These are phyloP conservation scores for Urechis unicinctus DNA, from an alignment of 2,888 invertebrate species.

Conservation along the genomic window DNA sequence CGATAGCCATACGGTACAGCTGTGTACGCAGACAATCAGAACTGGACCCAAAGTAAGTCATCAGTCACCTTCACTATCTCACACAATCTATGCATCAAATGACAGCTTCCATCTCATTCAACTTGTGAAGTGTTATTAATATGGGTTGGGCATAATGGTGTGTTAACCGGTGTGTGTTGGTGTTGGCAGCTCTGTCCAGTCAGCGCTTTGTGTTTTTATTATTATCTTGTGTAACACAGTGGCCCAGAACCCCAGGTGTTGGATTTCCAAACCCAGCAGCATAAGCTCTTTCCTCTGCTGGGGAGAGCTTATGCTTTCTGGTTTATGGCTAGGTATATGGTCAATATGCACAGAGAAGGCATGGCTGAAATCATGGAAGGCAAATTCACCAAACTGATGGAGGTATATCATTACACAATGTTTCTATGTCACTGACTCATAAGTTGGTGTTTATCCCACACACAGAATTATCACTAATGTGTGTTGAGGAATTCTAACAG, in stretches of 20 bases:
- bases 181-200: too few species aligned
- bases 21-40: constrained; percentile 2
- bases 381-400: not conserved
- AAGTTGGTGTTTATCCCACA: too few species aligned
- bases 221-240: too few species aligned
- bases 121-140: too few species aligned
- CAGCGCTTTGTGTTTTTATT: too few species aligned
- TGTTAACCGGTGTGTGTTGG: too few species aligned
- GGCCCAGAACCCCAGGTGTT: not conserved
- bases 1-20: constrained; percentile 18
- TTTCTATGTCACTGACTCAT: too few species aligned
- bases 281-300: not conserved
- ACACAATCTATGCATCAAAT: not conserved
- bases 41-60: not conserved
- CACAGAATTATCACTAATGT: too few species aligned
- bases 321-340: not conserved
- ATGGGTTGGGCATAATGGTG: too few species aligned
- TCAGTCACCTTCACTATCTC: not conserved
- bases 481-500: too few species aligned
- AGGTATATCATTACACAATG: too few species aligned
- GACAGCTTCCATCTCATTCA: too few species aligned
- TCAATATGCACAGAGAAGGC: not conserved
- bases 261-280: not conserved
- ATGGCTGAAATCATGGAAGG: not conserved
- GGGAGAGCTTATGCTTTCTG: not conserved